phyloP scores from a whole-genome alignment of 2,797 vertebrate genomes.

The Myotis daubentonii region DNA sequence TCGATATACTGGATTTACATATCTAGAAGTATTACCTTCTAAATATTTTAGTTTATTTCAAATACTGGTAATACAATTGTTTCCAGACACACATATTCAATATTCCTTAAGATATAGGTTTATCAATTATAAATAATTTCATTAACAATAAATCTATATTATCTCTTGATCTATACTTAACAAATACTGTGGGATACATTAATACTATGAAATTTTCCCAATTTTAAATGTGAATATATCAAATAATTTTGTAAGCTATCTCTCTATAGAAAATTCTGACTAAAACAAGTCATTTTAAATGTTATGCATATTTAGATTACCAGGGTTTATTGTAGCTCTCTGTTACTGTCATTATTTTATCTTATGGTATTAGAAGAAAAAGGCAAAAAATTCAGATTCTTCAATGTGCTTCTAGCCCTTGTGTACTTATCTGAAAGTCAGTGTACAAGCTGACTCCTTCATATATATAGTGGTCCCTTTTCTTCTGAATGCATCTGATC shows the following conservation, averaged over 20 bases:
- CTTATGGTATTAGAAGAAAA: neutral
- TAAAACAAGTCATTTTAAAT: neutral
- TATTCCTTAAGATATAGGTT: neutral
- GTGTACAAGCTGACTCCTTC: neutral
- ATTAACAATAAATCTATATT: neutral
- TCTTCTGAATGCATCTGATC: neutral
- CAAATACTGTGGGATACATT: neutral
- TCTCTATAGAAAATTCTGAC: neutral
- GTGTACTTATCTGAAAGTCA: neutral
- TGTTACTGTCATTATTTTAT: neutral
- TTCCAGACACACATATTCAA: neutral
- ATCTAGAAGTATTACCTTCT: neutral
- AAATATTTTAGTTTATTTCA: slow-evolving; percentile 18
- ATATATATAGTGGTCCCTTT: neutral
- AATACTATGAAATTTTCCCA: neutral
- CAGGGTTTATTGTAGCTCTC: neutral
- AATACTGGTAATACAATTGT: neutral
- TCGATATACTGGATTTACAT: neutral
- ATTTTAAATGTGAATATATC: neutral
- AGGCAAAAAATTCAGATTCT: neutral
- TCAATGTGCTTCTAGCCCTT: neutral
- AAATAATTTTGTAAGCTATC: neutral
- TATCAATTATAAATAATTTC: neutral
- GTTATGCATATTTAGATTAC: neutral
- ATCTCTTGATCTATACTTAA: neutral